Evolutionary conservation across 2,888 invertebrate genomes (phyloP), one percentile per base, ranked within the genome.

Genomic region (Xestoiulus laeticollis): DNA sequence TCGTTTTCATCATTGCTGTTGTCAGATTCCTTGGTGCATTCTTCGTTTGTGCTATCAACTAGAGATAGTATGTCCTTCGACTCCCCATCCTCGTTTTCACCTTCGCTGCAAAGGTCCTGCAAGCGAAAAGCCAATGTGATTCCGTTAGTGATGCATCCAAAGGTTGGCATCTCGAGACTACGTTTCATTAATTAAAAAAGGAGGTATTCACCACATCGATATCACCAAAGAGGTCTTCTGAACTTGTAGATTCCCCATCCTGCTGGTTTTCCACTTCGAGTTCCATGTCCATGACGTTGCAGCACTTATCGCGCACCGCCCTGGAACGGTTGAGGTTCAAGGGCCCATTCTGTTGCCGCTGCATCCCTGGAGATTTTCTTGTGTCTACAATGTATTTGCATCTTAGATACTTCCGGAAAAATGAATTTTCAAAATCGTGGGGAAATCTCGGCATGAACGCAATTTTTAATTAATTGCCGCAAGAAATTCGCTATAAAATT

Each of bases 1-100:
- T 96, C 96, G 16, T 85, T 85, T 91, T 97, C 97, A 91, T 96
- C 96, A 90, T 91, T 91, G 88, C 91, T 91, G 88, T 90, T 91
- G 32, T 90, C 91, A 38, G 90, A 90, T 22, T 90, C 89, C 8
- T 90, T 88, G 2, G 89, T 86, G 53, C 87, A 87, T 32, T 89
- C 88, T 87, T 83, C 88, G 12, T 84, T 68, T 10, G 30, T n/a
- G 78, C 87, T 87, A 30, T 87, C 87, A 4, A 86, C 48, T 10
- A 87, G 53, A n/a, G 32, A 85, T 59, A 89, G 88, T 16, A 88
- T 87, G 59, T 89, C 89, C 44, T 85, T 87, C 22, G 88, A 89
- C 43, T 89, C 87, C 43, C 87, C 87, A 32, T 89, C 88, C 83
- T 90, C 90, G 43, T 90, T 89, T 43, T 90, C 90, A 12, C 89